A percentile compares a stretch with the other conserved stretches of the same genome.
phyloP scores from a whole-genome alignment of 2,888 invertebrate genomes.

The Trypoxylon attenuatum region DNA sequence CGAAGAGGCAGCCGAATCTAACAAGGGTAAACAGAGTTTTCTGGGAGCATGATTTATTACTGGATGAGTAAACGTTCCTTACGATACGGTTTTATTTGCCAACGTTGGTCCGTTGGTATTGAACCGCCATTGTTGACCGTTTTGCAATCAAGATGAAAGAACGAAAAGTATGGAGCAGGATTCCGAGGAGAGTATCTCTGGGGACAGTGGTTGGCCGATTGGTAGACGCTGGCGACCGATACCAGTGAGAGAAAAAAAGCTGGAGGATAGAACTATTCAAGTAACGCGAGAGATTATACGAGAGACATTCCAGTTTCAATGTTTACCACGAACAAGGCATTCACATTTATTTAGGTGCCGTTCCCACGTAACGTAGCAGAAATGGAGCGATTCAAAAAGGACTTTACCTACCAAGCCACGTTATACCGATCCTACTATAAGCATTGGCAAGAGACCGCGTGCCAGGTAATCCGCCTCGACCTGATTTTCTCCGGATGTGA shows the following conservation, averaged over 20 bases:
- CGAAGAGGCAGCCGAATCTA: no score
- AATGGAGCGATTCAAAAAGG: constrained; percentile 45
- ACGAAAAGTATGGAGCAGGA: no score
- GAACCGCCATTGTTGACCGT: no score
- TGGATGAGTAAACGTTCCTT: no score
- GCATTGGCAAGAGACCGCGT: constrained; percentile 56
- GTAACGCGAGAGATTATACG: neutral
- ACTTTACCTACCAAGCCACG: constrained; percentile 54
- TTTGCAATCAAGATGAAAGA: no score
- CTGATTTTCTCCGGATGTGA: neutral
- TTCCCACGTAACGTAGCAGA: constrained; percentile 46
- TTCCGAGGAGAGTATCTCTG: no score
- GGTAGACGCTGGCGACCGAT: neutral
- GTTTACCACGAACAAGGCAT: neutral
- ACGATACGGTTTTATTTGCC: no score
- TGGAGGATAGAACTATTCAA: neutral
- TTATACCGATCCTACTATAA: constrained; percentile 58
- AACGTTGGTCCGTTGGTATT: no score
- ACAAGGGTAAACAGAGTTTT: no score
- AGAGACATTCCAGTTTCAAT: neutral
- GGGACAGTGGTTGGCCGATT: neutral
- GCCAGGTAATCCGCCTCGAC: constrained; percentile 43
- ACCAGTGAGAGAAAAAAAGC: neutral
- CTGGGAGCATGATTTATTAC: no score
- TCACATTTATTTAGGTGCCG: constrained; percentile 38